These are phyloP conservation scores for Mobula birostris DNA, from an alignment of 2,113 vertebrate genomes.

Conservation along the genomic window DNA sequence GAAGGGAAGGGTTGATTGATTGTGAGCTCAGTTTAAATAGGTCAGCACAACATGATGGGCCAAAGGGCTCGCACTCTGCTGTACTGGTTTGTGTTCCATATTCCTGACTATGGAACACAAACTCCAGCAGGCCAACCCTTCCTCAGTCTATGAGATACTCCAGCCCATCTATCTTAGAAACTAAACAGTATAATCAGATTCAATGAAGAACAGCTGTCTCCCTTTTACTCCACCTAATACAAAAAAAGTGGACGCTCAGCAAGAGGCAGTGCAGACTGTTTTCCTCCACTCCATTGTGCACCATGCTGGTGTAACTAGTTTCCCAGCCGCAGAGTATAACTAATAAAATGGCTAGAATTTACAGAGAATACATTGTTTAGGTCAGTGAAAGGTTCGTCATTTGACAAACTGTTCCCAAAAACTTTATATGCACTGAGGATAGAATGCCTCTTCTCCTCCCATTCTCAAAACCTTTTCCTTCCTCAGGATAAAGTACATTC, in stretches of 20 bases:
- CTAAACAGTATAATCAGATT: too few relatives aligned
- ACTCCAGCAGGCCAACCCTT: too few relatives aligned
- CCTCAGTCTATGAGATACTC: too few relatives aligned
- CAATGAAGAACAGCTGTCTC: too few relatives aligned
- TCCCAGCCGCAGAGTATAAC: background rate
- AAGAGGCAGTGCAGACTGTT: background rate
- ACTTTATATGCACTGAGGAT: background rate
- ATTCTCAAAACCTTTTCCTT: background rate
- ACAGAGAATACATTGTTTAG: background rate
- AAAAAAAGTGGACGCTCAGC: background rate
- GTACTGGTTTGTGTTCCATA: too few relatives aligned
- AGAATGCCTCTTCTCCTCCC: background rate
- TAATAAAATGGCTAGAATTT: background rate
- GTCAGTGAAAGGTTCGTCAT: background rate
- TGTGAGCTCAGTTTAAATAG: too few relatives aligned
- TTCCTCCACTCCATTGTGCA: background rate
- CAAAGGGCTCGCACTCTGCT: too few relatives aligned
- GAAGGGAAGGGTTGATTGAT: too few relatives aligned
- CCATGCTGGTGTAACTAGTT: background rate
- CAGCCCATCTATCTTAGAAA: too few relatives aligned
- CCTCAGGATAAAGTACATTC: background rate
- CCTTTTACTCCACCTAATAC: too few relatives aligned
- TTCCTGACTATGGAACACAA: too few relatives aligned
- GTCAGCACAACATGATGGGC: too few relatives aligned
- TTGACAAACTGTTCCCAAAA: background rate